A percentile compares a stretch with the other conserved stretches of the same genome.
Evolutionary conservation across 2,888 invertebrate species (phyloP).

Genomic region (Scelioninae gen. 2): DNA sequence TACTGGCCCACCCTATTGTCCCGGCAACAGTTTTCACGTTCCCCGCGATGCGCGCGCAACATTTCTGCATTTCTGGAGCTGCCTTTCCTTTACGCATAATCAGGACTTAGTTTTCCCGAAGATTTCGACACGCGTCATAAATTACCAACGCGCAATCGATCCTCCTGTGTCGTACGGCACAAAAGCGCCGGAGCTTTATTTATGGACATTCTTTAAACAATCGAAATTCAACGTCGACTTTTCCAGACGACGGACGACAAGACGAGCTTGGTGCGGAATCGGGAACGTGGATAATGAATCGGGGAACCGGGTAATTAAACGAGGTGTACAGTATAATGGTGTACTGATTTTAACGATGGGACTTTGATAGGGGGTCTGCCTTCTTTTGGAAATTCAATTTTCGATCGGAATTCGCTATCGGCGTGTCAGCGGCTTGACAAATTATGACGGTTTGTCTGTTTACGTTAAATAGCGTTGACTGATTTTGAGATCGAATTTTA

Average conservation of each 20-base stretch:
- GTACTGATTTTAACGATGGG: no score
- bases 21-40: slow-evolving; percentile 56
- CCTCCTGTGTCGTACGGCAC: slow-evolving; percentile 30
- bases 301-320: no score
- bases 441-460: slow-evolving; percentile 1
- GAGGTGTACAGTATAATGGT: no score
- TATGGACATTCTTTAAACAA: slow-evolving; percentile 41
- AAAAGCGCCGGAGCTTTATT: slow-evolving; percentile 31
- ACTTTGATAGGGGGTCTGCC: no score
- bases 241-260: neutral
- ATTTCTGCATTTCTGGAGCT: slow-evolving; percentile 67
- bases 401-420: no score
- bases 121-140: slow-evolving; percentile 49
- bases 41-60: slow-evolving; percentile 60
- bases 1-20: slow-evolving; percentile 55
- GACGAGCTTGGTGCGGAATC: slow-evolving; percentile 9
- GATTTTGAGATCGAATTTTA: neutral
- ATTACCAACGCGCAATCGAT: slow-evolving; percentile 50
- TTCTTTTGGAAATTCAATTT: no score
- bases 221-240: slow-evolving; percentile 16
- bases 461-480: slow-evolving; percentile 4
- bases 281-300: slow-evolving; percentile 20
- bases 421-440: slow-evolving; percentile 16
- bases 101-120: slow-evolving; percentile 50
- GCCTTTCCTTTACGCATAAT: slow-evolving; percentile 53